Base-by-base conservation (phyloP, 37 sponge, comb jelly and placozoan genomes). In the Geodia barretti region DNA sequence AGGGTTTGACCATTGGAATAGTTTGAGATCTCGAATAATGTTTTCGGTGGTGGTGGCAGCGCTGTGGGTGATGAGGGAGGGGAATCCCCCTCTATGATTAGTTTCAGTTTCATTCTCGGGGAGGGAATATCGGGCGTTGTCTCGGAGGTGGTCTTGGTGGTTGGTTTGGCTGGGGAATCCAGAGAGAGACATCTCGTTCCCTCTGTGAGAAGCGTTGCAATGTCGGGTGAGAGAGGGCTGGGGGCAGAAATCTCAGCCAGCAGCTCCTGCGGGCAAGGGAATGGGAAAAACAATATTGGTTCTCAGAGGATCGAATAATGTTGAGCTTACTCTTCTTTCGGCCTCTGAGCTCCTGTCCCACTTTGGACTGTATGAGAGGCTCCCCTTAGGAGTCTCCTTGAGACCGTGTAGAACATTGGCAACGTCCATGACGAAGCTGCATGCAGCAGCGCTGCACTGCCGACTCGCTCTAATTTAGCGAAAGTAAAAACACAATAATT, bases 301-400 rank as follows among this genome's bases (percentile, higher is more conserved):
- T 2, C 74, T 29, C 58, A 4, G 2, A 2, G 31, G 1, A 20
- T 1, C 33, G 5, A 33, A 32, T 3, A 68, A 30, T 30, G 20
- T 7, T 3, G 20, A 20, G 9, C 75, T 74, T 31, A 74, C 75
- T 31, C 26, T n/a, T 31, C 26, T 74, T 14, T 59, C 75, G 9
- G 7, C 23, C 17, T 25, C 24, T 4, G 59, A 54, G 32, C 60
- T 54, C 21, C 28, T 74, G 59, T 58, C 36, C 75, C 39, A 43
- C 25, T n/a, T 23, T 7, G 32, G 60, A 1, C 34, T 43, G 58
- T 74, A 74, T 41, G 28, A 41, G 34, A 80, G 34, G 2, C 70
- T 67, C 3, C 82, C 82, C 60, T 81, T 81, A 1, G 72, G 72
- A 1, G 82, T 81, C 31, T 36, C 31, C 42, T 37, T 81, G 39